These are phyloP conservation scores for Fabriciana adippe DNA, from an alignment of 2,888 invertebrate genomes.

Conservation along the genomic window DNA sequence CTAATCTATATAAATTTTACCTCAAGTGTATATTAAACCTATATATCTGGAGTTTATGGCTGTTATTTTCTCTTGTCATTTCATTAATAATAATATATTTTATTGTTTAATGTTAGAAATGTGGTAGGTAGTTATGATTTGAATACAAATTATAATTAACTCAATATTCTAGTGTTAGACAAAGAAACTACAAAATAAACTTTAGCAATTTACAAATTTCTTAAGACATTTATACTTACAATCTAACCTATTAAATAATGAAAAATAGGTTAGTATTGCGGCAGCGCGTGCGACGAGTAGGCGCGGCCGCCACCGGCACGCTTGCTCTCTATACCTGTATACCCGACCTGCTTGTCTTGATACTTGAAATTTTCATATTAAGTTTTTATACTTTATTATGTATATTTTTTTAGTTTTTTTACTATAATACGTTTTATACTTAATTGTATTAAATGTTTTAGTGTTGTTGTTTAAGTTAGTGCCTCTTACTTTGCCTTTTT, in stretches of 20 bases:
- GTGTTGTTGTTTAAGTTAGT: no score
- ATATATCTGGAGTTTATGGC: no score
- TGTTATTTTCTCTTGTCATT: no score
- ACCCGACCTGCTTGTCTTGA: conserved; percentile 41
- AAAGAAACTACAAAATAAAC: conserved; percentile 19
- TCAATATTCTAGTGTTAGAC: conserved; percentile 1
- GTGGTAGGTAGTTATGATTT: no score
- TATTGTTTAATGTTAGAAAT: no score
- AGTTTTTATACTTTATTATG: not conserved
- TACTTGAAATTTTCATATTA: conserved; percentile 33
- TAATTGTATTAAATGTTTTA: not conserved
- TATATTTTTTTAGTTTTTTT: not conserved
- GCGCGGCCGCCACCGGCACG: conserved; percentile 60
- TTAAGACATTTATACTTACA: conserved; percentile 42
- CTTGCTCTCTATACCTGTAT: conserved; percentile 48
- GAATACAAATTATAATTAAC: no score
- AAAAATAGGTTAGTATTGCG: conserved; percentile 52
- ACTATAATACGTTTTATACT: not conserved
- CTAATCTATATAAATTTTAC: no score
- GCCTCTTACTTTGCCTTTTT: no score
- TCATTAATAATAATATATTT: no score
- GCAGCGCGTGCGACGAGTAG: conserved; percentile 59
- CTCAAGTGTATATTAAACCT: no score
- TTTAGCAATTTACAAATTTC: conserved; percentile 35
- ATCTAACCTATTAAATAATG: conserved; percentile 53